Evolutionary conservation across 1,140 invertebrate genomes (phyloP), one percentile per base, ranked within the genome.

Genomic region (Drosophila willistoni): DNA sequence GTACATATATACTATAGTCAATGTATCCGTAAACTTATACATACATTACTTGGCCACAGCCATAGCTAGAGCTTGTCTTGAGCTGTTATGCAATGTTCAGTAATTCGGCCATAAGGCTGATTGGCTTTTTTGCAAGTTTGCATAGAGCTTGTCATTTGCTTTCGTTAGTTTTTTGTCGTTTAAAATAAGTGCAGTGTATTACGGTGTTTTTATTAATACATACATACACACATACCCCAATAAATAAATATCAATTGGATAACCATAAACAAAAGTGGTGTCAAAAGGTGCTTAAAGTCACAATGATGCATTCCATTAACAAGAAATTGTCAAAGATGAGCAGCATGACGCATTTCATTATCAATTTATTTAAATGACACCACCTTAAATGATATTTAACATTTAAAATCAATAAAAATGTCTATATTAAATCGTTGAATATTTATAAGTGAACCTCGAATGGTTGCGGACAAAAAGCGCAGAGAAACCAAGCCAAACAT

Each of bases 31-130:
- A 25, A 25, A 4, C 22, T 25, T 25, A 4, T 25, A 25, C 22
- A 25, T 25, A 25, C 22, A 25, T 25, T 25, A 51, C 2, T 51
- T 51, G 17, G 61, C 54, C 56, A 41, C n/a, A 9, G 44, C 36
- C 19, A 29, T 17, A 39, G 51, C 68, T 60, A 39, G 33, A 54
- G 65, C 59, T 42, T 34, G 63, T 39, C 60, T 51, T 70, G 60
- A 68, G 65, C 64, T 41, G 83, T 85, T 82, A 87, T 87, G 83
- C 79, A 85, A 87, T 54, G 51, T 29, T 29, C 29, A 73, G 75
- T 72, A 86, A 85, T 82, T 87, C 83, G 66, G 73, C 68, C 75
- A 87, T 82, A 85, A 73, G 68, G 66, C 64, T 79, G 75, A 82
- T 76, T 86, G 79, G 74, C 54, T 84, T 81, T 70, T 64, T 72